phyloP scores from a whole-genome alignment of 2,797 vertebrate species.

The Sciaenops ocellatus region DNA sequence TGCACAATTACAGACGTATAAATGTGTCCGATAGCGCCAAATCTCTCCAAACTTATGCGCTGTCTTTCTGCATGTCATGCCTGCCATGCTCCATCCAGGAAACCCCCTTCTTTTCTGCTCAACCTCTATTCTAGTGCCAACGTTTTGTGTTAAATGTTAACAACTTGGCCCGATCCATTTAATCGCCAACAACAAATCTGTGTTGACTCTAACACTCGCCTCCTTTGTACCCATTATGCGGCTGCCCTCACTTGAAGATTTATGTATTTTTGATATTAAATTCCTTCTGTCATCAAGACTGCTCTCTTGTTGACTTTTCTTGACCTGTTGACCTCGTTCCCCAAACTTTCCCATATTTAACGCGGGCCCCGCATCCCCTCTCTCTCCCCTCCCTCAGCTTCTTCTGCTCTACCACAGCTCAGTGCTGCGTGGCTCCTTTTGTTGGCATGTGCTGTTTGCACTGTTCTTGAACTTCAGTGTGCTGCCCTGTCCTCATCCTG shows the following conservation, averaged over 20 bases:
- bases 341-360: conserved; percentile 98
- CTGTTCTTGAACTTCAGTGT: conserved; percentile 99
- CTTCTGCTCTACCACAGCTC: conserved; percentile 74
- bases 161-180: conserved; percentile 88
- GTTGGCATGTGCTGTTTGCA: conserved; percentile 96
- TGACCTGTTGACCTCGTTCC: conserved; percentile 90
- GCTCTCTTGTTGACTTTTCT: conserved; percentile 99
- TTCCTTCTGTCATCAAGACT: conserved; percentile 95
- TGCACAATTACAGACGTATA: background rate
- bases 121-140: conserved; percentile 85
- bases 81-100: conserved; percentile 61
- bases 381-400: conserved; percentile 35
- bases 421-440: conserved; percentile 85
- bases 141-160: conserved; percentile 93
- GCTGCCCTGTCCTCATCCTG: conserved; percentile 88
- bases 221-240: conserved; percentile 91
- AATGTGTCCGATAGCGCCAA: background rate
- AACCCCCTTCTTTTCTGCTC: conserved; percentile 71
- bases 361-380: conserved; percentile 81
- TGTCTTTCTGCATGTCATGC: conserved; percentile 49
- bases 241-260: conserved; percentile 94
- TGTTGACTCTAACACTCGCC: conserved; percentile 91
- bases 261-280: conserved; percentile 99
- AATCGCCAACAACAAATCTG: conserved; percentile 89
- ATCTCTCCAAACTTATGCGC: conserved; percentile 43